Base-by-base conservation (phyloP, 2,113 vertebrate genomes). In the Puffinus mauretanicus region DNA sequence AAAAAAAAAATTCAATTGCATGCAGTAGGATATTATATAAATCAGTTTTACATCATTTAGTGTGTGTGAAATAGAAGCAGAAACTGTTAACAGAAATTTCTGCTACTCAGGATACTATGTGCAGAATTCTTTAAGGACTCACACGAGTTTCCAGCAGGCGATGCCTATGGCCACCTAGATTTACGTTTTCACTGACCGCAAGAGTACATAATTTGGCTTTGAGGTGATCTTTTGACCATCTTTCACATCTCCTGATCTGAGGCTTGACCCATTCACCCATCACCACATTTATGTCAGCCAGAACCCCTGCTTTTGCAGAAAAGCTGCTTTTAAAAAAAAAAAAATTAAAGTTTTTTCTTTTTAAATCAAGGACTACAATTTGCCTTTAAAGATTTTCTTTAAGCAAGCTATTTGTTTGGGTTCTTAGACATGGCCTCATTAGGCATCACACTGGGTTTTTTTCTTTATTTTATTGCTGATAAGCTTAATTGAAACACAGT, bases 231-330 rank as follows among this genome's bases (percentile, higher is more conserved):
- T 93, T 64, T 76, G 57, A 52, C 44, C 20, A 9, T 14, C 27
- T 82, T 16, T 44, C n/a, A 78, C 13, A 64, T 89, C 42, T 82
- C 25, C 7, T 73, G 32, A 55, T 82, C 26, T 71, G 29, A 86
- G 24, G 5, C 5, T 81, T 81, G 34, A 62, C 32, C 8, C 0
- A 0, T 2, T 27, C 6, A 9, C 2, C 10, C 6, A 36, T 58
- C n/a, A 42, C 13, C 46, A 21, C 4, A 8, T 62, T 89, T 49
- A 58, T 78, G 42, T 67, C n/a, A 82, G 15, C 9, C 27, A 71
- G 46, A 72, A 79, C 32, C 22, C 38, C 11, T 25, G 16, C 2
- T 2, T 81, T 73, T 89, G 42, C 7, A 81, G 21, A 66, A 88
- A 82, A 89, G 10, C 19, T 32, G 5, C 1, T 57, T 54, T 12